A percentile compares a stretch with the other conserved stretches of the same genome.
Evolutionary conservation across 2,797 vertebrate genomes (phyloP).

Genomic region (Poeciliopsis presidionis): DNA sequence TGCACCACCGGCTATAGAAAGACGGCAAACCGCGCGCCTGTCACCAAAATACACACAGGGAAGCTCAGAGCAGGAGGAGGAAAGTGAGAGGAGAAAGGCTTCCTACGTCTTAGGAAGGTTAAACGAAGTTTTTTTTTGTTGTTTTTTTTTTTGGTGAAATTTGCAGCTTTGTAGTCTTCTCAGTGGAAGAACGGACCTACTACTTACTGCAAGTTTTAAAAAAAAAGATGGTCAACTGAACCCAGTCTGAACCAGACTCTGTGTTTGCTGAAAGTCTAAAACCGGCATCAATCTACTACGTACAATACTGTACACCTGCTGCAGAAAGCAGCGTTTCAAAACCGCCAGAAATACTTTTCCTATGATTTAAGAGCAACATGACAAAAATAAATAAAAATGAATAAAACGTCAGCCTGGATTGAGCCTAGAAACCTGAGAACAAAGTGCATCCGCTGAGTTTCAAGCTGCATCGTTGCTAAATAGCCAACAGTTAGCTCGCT

Average conservation of each 20-base stretch:
- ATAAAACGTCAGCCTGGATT: background rate
- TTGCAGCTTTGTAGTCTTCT: background rate
- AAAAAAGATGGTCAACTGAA: background rate
- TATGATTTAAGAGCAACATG: background rate
- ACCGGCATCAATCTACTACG: background rate
- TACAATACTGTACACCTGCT: background rate
- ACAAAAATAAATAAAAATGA: background rate
- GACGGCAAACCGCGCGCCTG: conserved; percentile 65
- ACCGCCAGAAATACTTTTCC: background rate
- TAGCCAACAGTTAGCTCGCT: background rate
- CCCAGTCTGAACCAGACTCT: background rate
- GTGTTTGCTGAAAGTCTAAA: background rate
- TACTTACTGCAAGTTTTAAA: background rate
- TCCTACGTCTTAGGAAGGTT: background rate
- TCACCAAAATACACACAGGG: conserved; percentile 57
- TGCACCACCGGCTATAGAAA: conserved; percentile 69
- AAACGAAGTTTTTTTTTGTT: background rate
- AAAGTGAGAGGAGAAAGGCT: conserved; percentile 10
- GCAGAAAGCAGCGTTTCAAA: background rate
- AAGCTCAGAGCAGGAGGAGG: conserved; percentile 27
- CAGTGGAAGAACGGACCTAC: background rate
- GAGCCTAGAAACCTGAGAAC: background rate
- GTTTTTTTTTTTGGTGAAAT: background rate
- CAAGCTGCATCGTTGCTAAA: background rate
- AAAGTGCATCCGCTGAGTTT: background rate